Evolutionary conservation across 2,113 vertebrate species (phyloP), one percentile per base, ranked within the genome.

Genomic region (Callorhinus ursinus): DNA sequence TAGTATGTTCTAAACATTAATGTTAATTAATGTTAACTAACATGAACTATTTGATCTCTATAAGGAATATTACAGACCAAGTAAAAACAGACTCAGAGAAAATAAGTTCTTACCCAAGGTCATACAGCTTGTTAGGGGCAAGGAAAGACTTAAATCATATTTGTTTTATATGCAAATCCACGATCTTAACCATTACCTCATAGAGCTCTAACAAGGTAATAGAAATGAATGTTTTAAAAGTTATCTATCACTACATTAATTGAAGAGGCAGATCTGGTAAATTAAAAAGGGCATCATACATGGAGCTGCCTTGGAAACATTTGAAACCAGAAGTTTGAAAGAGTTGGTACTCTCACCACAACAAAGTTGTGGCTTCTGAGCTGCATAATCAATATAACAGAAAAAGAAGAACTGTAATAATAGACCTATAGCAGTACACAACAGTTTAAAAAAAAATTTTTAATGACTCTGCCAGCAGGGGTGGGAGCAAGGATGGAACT

Each of bases 161-260:
- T 84, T 96, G 18, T 80, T 86, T 95, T 83, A 91, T 65, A 79
- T 88, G 31, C 5, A 79, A 84, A 95, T 93, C 51, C 39, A 77
- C 80, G 19, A 72, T 42, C 33, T 88, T 95, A 87, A 93, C 6
- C 67, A 8, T 82, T 88, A 81, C 22, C 49, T 90, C 49, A 90
- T 14, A 90, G 74, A 82, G 28, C 69, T 61, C 57, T 69, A 81
- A 49, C 22, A 74, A 26, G 14, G 10, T 51, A 90, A 88, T 14
- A 91, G 46, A 94, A 92, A 90, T 61, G 10, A 92, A 21, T 69
- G 19, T 11, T 81, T 94, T 89, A 36, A 76, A 88, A 86, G 26
- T 95, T 89, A 76, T 67, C 72, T 61, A 24, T 42, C 28, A 85
- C 72, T 84, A 93, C 95, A 53, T 67, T 84, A 84, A 81, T 0